A percentile compares a stretch with the other conserved stretches of the same genome.
Conservation (phyloP, 2,888 invertebrate genomes). For the Pocota personata region DNA sequence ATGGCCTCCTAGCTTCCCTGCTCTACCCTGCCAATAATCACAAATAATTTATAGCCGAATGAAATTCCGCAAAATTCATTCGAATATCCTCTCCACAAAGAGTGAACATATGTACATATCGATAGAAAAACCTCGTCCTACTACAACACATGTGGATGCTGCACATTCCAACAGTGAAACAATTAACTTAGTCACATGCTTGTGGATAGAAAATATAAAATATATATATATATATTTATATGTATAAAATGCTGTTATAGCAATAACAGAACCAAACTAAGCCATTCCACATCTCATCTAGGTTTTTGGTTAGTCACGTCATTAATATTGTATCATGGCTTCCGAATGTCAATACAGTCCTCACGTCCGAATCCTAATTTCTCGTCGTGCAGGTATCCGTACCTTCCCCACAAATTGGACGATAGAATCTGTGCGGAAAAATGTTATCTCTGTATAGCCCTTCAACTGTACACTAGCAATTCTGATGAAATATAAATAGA, state of each 20-base stretch:
- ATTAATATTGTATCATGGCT: conserved; percentile 64
- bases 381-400: too few relatives aligned
- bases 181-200: conserved; percentile 9
- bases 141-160: neutral
- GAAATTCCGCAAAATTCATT: neutral
- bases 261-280: conserved; percentile 32
- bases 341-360: conserved; percentile 49
- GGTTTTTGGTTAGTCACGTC: conserved; percentile 68
- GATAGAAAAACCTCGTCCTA: neutral
- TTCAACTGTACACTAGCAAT: neutral
- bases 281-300: conserved; percentile 54
- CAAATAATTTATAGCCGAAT: neutral
- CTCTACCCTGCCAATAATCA: neutral
- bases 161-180: neutral
- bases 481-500: conserved; percentile 63
- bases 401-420: conserved; percentile 34
- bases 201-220: neutral
- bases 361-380: conserved; percentile 62
- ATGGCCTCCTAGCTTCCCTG: neutral
- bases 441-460: neutral
- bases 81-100: neutral
- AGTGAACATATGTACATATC: conserved; percentile 12
- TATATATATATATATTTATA: too few relatives aligned
- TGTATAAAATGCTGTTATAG: neutral
- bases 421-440: conserved; percentile 46